Evolutionary conservation across 2,888 invertebrate species (phyloP), one percentile per base, ranked within the genome.

Genomic region (Heliothis peltigera): DNA sequence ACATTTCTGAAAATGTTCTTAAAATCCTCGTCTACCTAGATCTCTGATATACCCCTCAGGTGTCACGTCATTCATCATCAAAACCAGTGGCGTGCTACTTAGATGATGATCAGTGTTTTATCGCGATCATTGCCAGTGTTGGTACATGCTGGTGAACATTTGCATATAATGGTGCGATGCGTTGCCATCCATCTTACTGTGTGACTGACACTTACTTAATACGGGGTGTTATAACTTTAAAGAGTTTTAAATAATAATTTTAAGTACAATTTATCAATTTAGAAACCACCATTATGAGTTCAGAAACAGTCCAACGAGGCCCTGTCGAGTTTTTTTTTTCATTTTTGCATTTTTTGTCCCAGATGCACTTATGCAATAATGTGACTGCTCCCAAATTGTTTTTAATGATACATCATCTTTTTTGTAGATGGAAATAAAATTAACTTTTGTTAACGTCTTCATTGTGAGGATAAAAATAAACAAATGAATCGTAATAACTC

Each of bases 151-250:
- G 87, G 90, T 86, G 91, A 92, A 91, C 93, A 95, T 95, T 94
- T 95, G 93, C 94, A 95, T 95, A 93, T 87, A 95, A 94, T 94
- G 89, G 90, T 77, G 80, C 79, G 84, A 83, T 80, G 82, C 74
- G 78, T 79, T 79, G 82, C 83, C 85, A 86, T 91, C 84, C 87
- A 85, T 91, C 91, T 90, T 82, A 86, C 70, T 74, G 79, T 85
- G 76, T 87, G 88, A 90, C 79, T 90, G 90, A 89, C 88, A 88
- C 79, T 75, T 58, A 57, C 35, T 51, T 54, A 64, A 32, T 90
- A 92, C 83, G 87, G 90, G 84, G 0, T 87, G 92, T 74, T 55
- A 17, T 4, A 15, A 51, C 17, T 59, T 42, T 5, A 0, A 15
- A n/a, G 19, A 12, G n/a, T 35, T 15, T 35, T 35, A 15, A 5